Base-by-base conservation (phyloP, 30 jellyfish, hydroid and myxozoan species). In the Sanderia malayensis region DNA sequence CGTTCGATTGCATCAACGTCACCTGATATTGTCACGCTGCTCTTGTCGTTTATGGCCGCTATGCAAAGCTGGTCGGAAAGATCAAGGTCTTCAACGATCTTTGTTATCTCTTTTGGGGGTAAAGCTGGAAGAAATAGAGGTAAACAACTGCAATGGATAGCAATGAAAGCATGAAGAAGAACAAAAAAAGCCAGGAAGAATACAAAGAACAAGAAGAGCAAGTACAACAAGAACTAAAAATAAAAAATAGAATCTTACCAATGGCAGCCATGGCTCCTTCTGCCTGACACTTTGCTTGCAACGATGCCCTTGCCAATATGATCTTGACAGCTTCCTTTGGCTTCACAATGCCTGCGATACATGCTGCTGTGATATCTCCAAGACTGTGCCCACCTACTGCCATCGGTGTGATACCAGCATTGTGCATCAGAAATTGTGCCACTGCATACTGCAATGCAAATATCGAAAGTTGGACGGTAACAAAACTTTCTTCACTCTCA, bases 341-440 rank as follows among this genome's bases (percentile, higher is more conserved):
- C 13, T 25, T 81, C 9, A 81, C 26, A 0, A 52, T 58, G 11
- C 93, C 85, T 0, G 93, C 82, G 13, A 81, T 73, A 46, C 84
- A 71, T 3, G 93, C 82, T 1, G 93, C 93, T n/a, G 93, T 81
- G 15, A 81, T 81, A 65, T 81, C 93, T 22, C 93, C 93, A 19
- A 81, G 72, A 60, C 93, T 81, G 29, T 81, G 93, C 4, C 93
- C 93, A 23, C 93, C 93, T 1, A 81, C 93, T 6, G 80, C 85
- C 10, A 61, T 19, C 29, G 93, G 93, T 23, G 41, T 64, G 21
- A 81, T 69, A 19, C 69, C 18, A 11, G 93, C 93, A 37, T 52
- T 58, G 11, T 28, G 58, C 24, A 25, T 28, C 44, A 81, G 67
- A 31, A 81, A 61, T 8, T 58, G 26, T 2, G 93, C 76, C 3